Percentiles rank a stretch among this genome's conserved stretches.
phyloP scores from a whole-genome alignment of 2,888 invertebrate species.

The Plusia festucae region DNA sequence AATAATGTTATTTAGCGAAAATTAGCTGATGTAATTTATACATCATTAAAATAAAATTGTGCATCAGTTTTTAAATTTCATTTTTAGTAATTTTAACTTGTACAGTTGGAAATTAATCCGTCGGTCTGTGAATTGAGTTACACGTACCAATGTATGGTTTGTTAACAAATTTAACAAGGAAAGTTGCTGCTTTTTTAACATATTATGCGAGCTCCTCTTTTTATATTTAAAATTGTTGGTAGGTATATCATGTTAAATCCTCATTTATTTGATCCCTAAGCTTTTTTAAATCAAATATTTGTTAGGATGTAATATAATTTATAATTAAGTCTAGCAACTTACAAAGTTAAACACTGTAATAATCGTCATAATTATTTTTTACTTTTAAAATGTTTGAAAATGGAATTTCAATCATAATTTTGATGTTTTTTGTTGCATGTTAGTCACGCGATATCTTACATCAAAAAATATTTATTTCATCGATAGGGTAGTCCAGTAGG shows the following conservation, averaged over 20 bases:
- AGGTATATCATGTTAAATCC: conserved; percentile 22
- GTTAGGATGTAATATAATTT: conserved; percentile 38
- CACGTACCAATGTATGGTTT: conserved; percentile 35
- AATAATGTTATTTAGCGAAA: too few relatives aligned
- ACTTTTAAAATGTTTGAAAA: too few relatives aligned
- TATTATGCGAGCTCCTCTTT: conserved; percentile 34
- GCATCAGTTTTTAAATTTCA: too few relatives aligned
- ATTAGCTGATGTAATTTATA: too few relatives aligned
- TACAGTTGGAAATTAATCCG: conserved; percentile 35
- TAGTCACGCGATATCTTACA: too few relatives aligned
- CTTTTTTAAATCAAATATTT: conserved; percentile 48
- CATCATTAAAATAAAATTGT: too few relatives aligned
- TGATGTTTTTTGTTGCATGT: too few relatives aligned
- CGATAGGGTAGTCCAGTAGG: too few relatives aligned
- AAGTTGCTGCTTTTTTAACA: conserved; percentile 62
- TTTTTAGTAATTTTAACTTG: background rate
- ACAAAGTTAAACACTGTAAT: too few relatives aligned
- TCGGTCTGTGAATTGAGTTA: conserved; percentile 27
- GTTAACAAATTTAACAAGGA: conserved; percentile 69
- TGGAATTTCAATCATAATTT: too few relatives aligned
- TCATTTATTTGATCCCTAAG: conserved; percentile 45
- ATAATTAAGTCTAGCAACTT: conserved; percentile 19
- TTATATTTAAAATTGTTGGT: conserved; percentile 15
- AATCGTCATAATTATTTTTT: too few relatives aligned
- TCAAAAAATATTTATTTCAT: too few relatives aligned